Percentiles rank a stretch among this genome's conserved stretches.
Conservation (phyloP, 2,113 vertebrate species). For the Poicephalus meyeri region DNA sequence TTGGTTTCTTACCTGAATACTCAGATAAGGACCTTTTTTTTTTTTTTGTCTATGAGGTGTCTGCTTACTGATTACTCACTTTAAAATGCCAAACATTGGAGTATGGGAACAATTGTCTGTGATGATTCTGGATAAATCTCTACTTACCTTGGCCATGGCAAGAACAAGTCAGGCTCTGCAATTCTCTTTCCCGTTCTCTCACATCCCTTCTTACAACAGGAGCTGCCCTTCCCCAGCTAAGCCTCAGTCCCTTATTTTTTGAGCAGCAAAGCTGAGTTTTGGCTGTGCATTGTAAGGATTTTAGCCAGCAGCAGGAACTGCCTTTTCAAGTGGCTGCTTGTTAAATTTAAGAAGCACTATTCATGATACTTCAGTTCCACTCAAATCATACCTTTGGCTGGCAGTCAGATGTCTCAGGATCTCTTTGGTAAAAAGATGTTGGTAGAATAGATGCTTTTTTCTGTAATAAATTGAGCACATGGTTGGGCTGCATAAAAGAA, state of each 20-base stretch:
- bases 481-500: constrained; percentile 20
- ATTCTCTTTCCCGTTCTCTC: not conserved
- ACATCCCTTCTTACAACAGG: not conserved
- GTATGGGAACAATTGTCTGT: constrained; percentile 35
- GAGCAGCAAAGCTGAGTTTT: not conserved
- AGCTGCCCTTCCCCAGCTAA: not conserved
- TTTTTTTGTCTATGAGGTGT: not conserved
- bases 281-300: not conserved
- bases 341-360: not conserved
- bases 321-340: not conserved
- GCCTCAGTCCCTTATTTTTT: not conserved
- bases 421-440: not conserved
- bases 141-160: not conserved
- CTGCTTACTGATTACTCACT: constrained; percentile 40
- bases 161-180: not conserved
- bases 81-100: not conserved
- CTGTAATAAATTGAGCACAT: not conserved
- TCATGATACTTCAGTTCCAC: not conserved
- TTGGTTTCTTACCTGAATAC: not conserved
- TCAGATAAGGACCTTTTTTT: not conserved
- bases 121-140: not conserved
- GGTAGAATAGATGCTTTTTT: not conserved
- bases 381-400: constrained; percentile 47
- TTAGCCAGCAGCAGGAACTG: not conserved
- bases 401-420: not conserved